Evolutionary conservation across 1,140 invertebrate genomes (phyloP).

Genomic region (Neodiprion pinetum): DNA sequence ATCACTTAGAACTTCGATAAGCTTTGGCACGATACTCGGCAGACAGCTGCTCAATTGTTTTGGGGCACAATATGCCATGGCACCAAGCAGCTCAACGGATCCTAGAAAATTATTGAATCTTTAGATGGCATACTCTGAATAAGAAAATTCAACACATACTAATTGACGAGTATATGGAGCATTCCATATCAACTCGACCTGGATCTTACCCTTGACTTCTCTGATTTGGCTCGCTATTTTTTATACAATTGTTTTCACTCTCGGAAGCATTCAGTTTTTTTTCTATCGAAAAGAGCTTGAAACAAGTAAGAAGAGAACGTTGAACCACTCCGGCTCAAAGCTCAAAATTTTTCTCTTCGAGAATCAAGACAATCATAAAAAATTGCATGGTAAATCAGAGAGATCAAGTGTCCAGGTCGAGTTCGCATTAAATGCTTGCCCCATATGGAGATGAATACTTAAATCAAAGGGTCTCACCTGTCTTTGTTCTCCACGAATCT

Average conservation of each 20-base stretch:
- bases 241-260: too few relatives aligned
- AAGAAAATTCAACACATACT: background rate
- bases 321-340: too few relatives aligned
- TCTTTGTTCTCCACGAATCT: constrained; percentile 99
- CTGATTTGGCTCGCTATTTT: too few relatives aligned
- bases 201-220: too few relatives aligned
- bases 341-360: background rate
- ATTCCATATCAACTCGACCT: too few relatives aligned
- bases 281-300: too few relatives aligned
- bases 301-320: too few relatives aligned
- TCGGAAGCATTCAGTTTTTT: too few relatives aligned
- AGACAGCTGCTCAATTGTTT: constrained; percentile 97
- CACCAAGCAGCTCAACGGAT: constrained; percentile 94
- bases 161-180: background rate
- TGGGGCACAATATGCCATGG: constrained; percentile 98
- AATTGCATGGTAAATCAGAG: background rate
- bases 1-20: constrained; percentile 97
- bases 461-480: constrained; percentile 67
- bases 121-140: constrained; percentile 4
- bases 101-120: constrained; percentile 61
- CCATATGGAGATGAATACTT: constrained; percentile 5
- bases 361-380: background rate
- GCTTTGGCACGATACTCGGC: constrained; percentile 97
- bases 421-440: too few relatives aligned
- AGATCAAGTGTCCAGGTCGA: constrained; percentile 21